Evolutionary conservation across 2,888 invertebrate genomes (phyloP), one percentile per base, ranked within the genome.

Genomic region (Dynastes hyllus): DNA sequence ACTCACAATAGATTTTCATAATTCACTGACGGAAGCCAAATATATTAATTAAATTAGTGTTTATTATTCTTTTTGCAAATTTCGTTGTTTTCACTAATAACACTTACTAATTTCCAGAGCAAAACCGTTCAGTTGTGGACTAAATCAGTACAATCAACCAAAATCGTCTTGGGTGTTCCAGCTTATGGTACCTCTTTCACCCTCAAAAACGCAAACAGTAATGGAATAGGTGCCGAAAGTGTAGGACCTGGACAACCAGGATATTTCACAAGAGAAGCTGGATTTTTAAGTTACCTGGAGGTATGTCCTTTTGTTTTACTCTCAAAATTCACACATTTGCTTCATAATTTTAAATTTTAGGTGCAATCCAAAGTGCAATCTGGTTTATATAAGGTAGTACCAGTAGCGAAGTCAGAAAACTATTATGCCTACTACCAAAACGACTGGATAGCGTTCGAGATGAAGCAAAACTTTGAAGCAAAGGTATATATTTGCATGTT

Each of bases 111-210:
- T 75, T 55, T 78, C 2, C 80, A 87, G 88, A 82, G 87, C 77
- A 88, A 82, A 78, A 87, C 88, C 27, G 84, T 91, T 11, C 83
- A 88, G n/a, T 87, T 87, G 78, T 90, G 89, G 87, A 77, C 88
- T 2, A 77, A 81, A 1, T 83, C 84, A 8, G 89, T 89, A 50
- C 86, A 77, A 2, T 65, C 79, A 8, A 37, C 81, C 16, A 85
- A 84, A 76, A 65, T 84, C 5, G 71, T 84, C 6, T 78, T 85
- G 51, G 85, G 85, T 1, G 77, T 85, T 16, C 81, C 82, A 29
- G 80, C 82, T 50, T 85, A 84, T 69, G 84, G 83, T 6, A 80
- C 83, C 45, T 81, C 81, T 6, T 84, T 81, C 66, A 83, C 78
- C 0, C 61, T 85, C 29, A 11, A 53, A 6, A 78, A 82, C 78